Percentiles rank a stretch among this genome's conserved stretches.
Evolutionary conservation across 64 coral and sea anemone species (phyloP).

Genomic region (Orbicella faveolata): DNA sequence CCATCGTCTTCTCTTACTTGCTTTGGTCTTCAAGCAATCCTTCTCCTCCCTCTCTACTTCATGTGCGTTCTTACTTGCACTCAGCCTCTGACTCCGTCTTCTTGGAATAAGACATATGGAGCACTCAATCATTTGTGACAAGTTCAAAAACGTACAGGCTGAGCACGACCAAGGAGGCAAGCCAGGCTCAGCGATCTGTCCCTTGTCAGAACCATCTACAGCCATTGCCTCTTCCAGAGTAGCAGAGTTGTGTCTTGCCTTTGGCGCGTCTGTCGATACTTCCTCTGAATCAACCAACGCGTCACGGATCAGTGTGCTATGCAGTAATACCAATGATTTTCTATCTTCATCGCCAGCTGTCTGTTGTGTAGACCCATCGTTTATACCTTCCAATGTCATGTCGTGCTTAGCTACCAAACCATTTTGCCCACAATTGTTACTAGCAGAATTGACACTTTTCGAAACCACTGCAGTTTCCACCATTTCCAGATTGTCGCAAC

Average conservation of each 20-base stretch:
- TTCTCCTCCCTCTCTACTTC: background rate
- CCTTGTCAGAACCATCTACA: background rate
- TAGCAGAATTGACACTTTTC: background rate
- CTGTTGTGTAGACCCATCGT: background rate
- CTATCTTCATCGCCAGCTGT: background rate
- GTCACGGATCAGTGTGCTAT: background rate
- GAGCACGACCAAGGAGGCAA: constrained; percentile 66
- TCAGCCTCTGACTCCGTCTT: constrained; percentile 38
- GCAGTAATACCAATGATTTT: background rate
- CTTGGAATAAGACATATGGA: constrained; percentile 74
- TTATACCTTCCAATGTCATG: background rate
- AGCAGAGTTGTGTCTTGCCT: background rate
- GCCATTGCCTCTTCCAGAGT: background rate
- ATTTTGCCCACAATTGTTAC: background rate
- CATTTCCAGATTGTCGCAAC: background rate
- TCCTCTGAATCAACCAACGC: background rate
- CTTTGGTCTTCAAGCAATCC: background rate
- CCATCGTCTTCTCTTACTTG: background rate
- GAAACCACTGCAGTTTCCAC: background rate
- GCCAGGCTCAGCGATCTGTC: background rate
- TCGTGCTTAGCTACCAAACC: background rate
- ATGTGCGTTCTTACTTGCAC: background rate
- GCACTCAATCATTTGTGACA: constrained; percentile 85
- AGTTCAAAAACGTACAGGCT: constrained; percentile 76
- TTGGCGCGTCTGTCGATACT: background rate